Conservation (phyloP, 2,113 vertebrate genomes). For the Condylura cristata region DNA sequence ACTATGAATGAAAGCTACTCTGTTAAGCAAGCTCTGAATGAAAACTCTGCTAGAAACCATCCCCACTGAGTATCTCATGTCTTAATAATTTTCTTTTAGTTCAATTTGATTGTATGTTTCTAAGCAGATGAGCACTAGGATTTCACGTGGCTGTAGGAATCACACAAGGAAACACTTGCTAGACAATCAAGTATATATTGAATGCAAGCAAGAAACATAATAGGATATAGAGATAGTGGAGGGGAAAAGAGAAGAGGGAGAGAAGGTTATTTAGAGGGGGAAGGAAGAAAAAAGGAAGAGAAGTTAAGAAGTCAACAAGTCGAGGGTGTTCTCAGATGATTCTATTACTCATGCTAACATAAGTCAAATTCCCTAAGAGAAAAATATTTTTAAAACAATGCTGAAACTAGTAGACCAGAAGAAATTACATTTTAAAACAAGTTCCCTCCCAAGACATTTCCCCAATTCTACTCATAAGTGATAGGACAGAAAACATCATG, state of each 20-base stretch:
- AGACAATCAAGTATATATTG: neutral
- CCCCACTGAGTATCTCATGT: neutral
- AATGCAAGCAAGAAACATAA: neutral
- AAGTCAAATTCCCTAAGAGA: neutral
- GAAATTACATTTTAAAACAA: neutral
- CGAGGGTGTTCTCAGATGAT: neutral
- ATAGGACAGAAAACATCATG: conserved; percentile 53
- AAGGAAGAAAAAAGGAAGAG: neutral
- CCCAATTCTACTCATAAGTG: neutral
- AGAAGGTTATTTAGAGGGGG: rapidly evolving
- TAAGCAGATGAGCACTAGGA: neutral
- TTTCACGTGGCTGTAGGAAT: neutral
- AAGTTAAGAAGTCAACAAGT: neutral
- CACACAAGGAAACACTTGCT: neutral
- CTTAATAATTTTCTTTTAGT: neutral
- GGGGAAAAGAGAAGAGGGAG: rapidly evolving
- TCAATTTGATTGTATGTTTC: neutral
- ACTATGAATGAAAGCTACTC: neutral
- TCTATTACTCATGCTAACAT: neutral
- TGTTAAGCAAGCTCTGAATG: neutral
- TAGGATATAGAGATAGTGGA: neutral
- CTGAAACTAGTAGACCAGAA: neutral
- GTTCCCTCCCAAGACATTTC: neutral
- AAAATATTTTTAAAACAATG: conserved; percentile 39
- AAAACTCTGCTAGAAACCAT: neutral